Conservation (phyloP, 2,888 invertebrate genomes). For the Trissonchulus latispiculum region DNA sequence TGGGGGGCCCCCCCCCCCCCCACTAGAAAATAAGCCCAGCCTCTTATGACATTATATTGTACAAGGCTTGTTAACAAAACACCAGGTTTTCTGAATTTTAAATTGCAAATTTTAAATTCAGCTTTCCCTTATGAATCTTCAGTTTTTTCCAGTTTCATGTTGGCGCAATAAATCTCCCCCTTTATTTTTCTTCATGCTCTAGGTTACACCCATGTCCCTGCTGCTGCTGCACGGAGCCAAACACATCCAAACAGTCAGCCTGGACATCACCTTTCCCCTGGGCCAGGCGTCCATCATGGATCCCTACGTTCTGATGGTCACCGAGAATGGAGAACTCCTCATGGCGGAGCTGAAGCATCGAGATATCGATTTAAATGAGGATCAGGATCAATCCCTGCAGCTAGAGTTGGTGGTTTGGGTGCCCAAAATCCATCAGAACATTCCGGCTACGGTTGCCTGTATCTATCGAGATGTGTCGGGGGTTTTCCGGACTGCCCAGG, state of each 20-base stretch:
- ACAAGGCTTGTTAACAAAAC: neutral
- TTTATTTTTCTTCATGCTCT: conserved; percentile 56
- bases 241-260: conserved; percentile 71
- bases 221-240: conserved; percentile 45
- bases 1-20: no score
- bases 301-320: conserved; percentile 77
- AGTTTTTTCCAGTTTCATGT: no score
- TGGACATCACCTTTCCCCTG: conserved; percentile 70
- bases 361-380: conserved; percentile 21
- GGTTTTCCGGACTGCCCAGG: conserved; percentile 62
- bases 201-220: conserved; percentile 63
- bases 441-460: conserved; percentile 44
- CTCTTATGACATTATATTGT: no score
- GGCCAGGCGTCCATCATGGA: conserved; percentile 75
- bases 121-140: neutral
- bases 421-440: conserved; percentile 17
- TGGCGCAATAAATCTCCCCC: no score
- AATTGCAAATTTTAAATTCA: neutral
- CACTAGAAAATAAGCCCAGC: no score
- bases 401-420: neutral
- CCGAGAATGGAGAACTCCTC: conserved; percentile 72
- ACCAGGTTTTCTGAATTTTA: conserved; percentile 9
- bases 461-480: conserved; percentile 79
- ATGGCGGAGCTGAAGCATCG: conserved; percentile 53
- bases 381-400: neutral